Evolutionary conservation across 2,113 vertebrate genomes (phyloP), one percentile per base, ranked within the genome.

Genomic region (Colius striatus): DNA sequence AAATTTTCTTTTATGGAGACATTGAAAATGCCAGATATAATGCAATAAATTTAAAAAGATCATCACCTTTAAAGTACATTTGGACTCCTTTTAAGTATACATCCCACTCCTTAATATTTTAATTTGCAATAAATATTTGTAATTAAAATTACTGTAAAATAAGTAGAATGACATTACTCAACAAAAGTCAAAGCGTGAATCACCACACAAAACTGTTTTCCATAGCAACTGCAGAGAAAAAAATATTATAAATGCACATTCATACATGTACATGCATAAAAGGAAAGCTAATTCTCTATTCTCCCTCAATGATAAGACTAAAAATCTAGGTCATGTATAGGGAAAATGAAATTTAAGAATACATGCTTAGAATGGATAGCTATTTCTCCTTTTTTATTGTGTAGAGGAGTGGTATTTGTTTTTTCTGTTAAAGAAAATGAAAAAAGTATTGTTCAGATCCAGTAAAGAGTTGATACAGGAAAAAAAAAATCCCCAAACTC

Each of bases 121-220:
- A 27, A 67, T 72, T 83, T 94, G 62, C 67, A 87, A 89, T 19
- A 60, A 87, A 86, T 74, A 47, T 48, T 90, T 68, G 16, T 73
- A 87, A 85, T 78, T 93, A 87, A 92, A 86, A 77, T 84, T 71
- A 74, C 30, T 92, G 55, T 61, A 67, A 90, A 92, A 75, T 74
- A 84, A 67, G 58, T 36, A 79, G 62, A 85, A 75, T 75, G 29
- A 66, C 45, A 78, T 90, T 78, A 89, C 57, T 95, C 50, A 93
- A 90, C 43, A 60, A 60, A 93, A 94, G 65, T 57, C 48, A 57
- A 90, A 87, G 36, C n/a, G 65, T 87, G 91, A 96, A 47, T 97
- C 89, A 95, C 13, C 47, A 62, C 70, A 68, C 6, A 77, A 60
- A 41, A 68, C 22, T 62, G 34, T 71, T 92, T 89, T 75, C 66